Conservation (phyloP, 2,888 invertebrate species). For the Coelogynopora nodosa region DNA sequence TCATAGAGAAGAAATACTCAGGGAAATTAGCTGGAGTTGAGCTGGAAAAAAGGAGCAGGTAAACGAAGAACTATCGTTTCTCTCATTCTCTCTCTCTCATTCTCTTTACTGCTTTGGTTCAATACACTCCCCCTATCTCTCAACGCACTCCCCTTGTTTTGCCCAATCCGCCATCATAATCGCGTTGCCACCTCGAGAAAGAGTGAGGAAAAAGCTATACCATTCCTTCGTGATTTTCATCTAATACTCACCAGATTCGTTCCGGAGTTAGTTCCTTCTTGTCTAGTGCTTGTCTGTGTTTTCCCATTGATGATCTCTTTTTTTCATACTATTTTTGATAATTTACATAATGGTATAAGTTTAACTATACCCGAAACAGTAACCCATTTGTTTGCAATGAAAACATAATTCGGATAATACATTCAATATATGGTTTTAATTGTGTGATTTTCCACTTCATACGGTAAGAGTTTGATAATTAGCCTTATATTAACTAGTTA, state of each 20-base stretch:
- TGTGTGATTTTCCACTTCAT: too few species aligned
- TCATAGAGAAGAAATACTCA: conserved; percentile 19
- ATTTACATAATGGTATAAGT: background rate
- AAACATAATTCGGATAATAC: background rate
- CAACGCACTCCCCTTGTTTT: conserved; percentile 4
- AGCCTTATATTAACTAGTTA: too few species aligned
- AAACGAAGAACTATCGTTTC: conserved; percentile 20
- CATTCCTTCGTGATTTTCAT: conserved; percentile 31
- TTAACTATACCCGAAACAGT: background rate
- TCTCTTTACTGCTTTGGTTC: conserved; percentile 26
- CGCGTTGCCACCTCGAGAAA: conserved; percentile 15
- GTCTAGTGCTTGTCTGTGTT: background rate
- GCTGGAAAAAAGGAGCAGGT: conserved; percentile 26
- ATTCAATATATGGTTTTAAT: too few species aligned
- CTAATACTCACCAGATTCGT: conserved; percentile 7
- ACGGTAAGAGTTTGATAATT: too few species aligned
- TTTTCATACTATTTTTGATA: background rate
- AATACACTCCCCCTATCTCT: background rate
- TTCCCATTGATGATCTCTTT: background rate
- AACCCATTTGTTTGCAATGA: background rate
- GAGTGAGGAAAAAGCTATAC: conserved; percentile 13
- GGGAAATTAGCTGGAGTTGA: conserved; percentile 28
- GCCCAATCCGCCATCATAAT: conserved; percentile 29
- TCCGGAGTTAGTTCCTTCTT: background rate
- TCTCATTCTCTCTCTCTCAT: background rate